Base-by-base conservation (phyloP, 1,140 invertebrate genomes). In the Nasonia giraulti region DNA sequence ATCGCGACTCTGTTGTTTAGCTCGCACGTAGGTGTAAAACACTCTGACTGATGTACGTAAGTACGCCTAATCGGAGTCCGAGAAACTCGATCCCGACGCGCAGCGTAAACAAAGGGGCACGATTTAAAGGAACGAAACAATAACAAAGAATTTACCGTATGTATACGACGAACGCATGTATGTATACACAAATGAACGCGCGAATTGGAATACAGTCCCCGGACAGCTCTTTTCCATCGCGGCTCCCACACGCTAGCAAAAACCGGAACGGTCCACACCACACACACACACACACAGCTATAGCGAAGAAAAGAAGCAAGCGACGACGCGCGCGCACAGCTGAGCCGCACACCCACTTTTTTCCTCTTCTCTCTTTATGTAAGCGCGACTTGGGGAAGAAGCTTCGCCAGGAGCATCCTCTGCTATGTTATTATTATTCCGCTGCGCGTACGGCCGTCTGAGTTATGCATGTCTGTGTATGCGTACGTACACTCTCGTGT, bases 331-430 rank as follows among this genome's bases (percentile, higher is more conserved):
- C 74, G 62, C 74, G 47, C 74, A 69, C 82, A 83, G 82, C 82
- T 76, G 74, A 83, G 82, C 80, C 8, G 23, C 79, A 23, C 73
- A 76, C 50, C 50, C 47, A 82, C 31, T 82, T 75, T 82, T 55
- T 62, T 62, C 50, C 14, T 55, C 10, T 12, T 62, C 62, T 14
- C 12, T 62, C 68, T 11, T 40, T 66, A 3, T 71, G 40, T 17
- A 74, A 20, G 10, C 17, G 74, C 20, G 17, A n/a, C 23, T 66
- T 79, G 3, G 17, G 20, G 55, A 11, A 62, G 55, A 62, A 62
- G 55, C 55, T 62, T n/a, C 55, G 4, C 17, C 55, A 62, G 55
- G 55, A 62, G 55, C 55, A 62, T 62, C 55, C 55, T 62, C 55
- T 20, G 7, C 20, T n/a, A 7, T n/a, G 55, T n/a, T 50, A 62